Evolutionary conservation across 1,140 invertebrate genomes (phyloP), one percentile per base, ranked within the genome.

Genomic region (Amyelois transitella): DNA sequence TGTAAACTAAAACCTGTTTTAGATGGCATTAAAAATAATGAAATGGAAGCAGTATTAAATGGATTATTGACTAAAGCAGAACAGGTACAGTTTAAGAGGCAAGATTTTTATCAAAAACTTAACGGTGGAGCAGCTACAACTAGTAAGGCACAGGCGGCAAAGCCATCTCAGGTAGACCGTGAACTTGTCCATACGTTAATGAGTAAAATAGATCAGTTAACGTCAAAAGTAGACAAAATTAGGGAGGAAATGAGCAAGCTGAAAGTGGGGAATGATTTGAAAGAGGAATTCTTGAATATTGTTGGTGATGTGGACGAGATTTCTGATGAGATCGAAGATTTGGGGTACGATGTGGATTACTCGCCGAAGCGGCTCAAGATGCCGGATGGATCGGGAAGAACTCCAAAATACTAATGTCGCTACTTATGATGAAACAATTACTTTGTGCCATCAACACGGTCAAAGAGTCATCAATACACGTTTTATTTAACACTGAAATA

Each of bases 1-100:
- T 57, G 66, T 0, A 75, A 75, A 53, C 25, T 85, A 17, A 75
- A 69, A n/a, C 56, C 55, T 5, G 75, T 82, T 2, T 54, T 82
- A 0, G 58, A 62, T 2, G 59, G 57, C 19, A 67, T 82, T 2
- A 58, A 75, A 12, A 49, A 53, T 0, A 76, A 76, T 22, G 72
- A 81, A 10, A 62, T 74, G 0, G 78, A 84, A 2, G 75, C 70
- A 53, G 54, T 73, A 0, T 66, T 61, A 0, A 47, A 49, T 0
- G 59, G 51, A 10, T 48, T 84, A 2, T 55, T 84, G 3, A 75
- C 62, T 6, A 10, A 59, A 0, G 60, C 74, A 0, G 78, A 84
- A 53, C 52, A 76, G 12, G 50, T 51, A 14, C 54, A 61, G 18
- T 84, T 80, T 43, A 77, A 75, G 38, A 59, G 63, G 1, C 70